A percentile compares a stretch with the other conserved stretches of the same genome.
phyloP scores from a whole-genome alignment of 2,113 vertebrate genomes.

The Actinemys pallida region DNA sequence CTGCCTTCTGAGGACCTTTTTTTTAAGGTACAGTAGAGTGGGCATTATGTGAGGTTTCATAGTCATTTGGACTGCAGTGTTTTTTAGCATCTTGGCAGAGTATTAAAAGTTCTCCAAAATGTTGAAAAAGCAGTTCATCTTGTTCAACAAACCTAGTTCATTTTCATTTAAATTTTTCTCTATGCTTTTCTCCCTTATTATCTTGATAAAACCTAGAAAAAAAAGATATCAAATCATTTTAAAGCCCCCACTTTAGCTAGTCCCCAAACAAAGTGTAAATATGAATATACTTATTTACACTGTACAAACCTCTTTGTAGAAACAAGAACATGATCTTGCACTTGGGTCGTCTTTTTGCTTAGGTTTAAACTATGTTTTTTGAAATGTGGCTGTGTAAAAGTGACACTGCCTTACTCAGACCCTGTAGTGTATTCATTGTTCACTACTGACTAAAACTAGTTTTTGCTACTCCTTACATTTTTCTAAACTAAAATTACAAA shows the following conservation, averaged over 20 bases:
- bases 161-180: not conserved
- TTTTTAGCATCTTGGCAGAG: constrained; percentile 29
- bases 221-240: not conserved
- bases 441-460: not conserved
- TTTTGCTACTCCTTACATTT: not conserved
- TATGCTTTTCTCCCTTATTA: not conserved
- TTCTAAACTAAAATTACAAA: constrained; percentile 42
- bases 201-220: not conserved
- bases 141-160: not conserved
- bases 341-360: constrained; percentile 9
- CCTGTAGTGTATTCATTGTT: not conserved
- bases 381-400: not conserved
- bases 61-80: constrained; percentile 14
- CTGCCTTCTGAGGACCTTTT: constrained; percentile 67
- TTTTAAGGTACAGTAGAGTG: constrained; percentile 61
- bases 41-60: constrained; percentile 75
- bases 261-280: not conserved
- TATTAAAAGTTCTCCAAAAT: not conserved
- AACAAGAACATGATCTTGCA: constrained; percentile 14
- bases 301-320: not conserved
- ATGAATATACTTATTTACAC: not conserved
- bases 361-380: constrained; percentile 40
- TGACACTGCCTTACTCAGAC: fast-evolving
- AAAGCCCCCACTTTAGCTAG: not conserved
- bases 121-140: not conserved